phyloP scores from a whole-genome alignment of 1,140 invertebrate genomes.

The Neodiprion virginianus region DNA sequence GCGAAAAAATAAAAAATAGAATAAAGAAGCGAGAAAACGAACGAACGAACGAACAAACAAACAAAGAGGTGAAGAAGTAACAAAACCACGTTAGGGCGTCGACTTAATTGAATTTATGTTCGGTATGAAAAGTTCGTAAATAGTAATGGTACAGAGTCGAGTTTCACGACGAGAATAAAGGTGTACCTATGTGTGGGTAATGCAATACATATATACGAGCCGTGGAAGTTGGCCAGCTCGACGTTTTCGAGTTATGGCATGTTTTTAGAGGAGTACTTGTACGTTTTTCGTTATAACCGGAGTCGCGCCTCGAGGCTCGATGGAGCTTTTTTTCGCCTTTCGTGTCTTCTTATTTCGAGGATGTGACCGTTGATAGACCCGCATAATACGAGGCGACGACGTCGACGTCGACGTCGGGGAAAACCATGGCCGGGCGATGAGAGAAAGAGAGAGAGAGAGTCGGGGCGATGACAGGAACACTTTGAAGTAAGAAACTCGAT shows the following conservation, averaged over 20 bases:
- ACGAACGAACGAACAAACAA: background rate
- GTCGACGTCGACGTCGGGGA: background rate
- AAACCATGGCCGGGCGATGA: background rate
- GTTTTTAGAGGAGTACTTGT: no score
- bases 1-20: no score
- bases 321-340: background rate
- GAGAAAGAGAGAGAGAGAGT: background rate
- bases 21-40: no score
- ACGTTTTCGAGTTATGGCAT: no score
- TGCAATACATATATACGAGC: no score
- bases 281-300: no score
- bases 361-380: slow-evolving; percentile 1
- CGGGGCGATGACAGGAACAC: background rate
- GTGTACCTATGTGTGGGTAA: no score
- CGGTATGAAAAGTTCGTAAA: background rate
- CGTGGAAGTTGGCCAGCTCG: no score
- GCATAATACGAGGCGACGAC: slow-evolving; percentile 1
- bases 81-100: background rate
- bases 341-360: background rate
- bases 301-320: no score
- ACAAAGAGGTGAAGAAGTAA: background rate
- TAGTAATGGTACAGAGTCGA: background rate
- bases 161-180: no score
- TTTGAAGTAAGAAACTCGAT: slow-evolving; percentile 11
- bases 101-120: slow-evolving; percentile 6